A percentile compares a stretch with the other conserved stretches of the same genome.
phyloP scores from a whole-genome alignment of 2,797 vertebrate genomes.

The Muscicapa comitata region DNA sequence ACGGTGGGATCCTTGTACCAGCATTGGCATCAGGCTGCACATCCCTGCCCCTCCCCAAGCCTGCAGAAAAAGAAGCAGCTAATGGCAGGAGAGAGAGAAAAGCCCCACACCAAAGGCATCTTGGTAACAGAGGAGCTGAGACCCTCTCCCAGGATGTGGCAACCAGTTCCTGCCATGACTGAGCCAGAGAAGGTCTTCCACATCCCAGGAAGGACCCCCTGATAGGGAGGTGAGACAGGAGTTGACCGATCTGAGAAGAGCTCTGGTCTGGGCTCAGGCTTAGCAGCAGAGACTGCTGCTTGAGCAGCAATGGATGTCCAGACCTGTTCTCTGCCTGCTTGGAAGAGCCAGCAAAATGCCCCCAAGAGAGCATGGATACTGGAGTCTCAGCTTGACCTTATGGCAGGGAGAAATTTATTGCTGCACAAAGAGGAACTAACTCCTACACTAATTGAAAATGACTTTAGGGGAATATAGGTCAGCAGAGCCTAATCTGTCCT shows the following conservation, averaged over 20 bases:
- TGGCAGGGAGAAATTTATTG: not conserved
- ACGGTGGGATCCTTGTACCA: not conserved
- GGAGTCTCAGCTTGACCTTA: not conserved
- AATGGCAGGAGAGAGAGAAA: not conserved
- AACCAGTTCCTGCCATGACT: not conserved
- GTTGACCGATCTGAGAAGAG: not conserved
- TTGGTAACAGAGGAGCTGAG: not conserved
- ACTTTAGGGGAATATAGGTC: not conserved
- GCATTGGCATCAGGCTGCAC: fast-evolving
- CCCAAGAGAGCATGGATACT: fast-evolving
- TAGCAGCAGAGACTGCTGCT: not conserved
- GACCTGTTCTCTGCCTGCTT: not conserved
- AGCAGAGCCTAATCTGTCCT: not conserved
- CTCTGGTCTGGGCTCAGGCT: not conserved
- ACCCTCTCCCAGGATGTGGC: not conserved
- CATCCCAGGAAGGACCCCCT: not conserved
- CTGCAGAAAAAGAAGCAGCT: not conserved
- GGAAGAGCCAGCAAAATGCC: not conserved
- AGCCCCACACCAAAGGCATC: not conserved
- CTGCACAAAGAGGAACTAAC: not conserved
- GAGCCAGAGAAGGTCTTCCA: not conserved
- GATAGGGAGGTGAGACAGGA: not conserved
- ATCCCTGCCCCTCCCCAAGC: not conserved
- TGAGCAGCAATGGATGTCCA: not conserved
- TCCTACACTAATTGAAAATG: not conserved